phyloP scores from a whole-genome alignment of 2,113 vertebrate genomes.

The Syngnathoides biaculeatus region DNA sequence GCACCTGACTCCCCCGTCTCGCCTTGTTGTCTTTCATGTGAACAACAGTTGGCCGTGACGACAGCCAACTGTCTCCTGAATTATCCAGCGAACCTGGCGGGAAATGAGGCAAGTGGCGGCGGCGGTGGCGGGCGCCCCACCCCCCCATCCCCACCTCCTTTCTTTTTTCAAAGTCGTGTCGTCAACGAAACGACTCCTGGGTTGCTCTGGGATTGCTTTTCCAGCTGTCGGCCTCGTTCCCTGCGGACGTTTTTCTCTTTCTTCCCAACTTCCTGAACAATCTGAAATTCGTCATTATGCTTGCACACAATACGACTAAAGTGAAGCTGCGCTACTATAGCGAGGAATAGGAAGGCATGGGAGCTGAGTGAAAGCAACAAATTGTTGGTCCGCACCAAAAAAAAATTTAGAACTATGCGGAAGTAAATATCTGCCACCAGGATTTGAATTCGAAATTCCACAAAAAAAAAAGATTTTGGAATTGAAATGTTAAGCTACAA shows the following conservation, averaged over 20 bases:
- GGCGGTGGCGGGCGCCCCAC: neutral
- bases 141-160: too few relatives aligned
- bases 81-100: neutral
- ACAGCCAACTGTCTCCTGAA: slow-evolving; percentile 1
- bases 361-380: too few relatives aligned
- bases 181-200: slow-evolving; percentile 18
- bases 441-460: too few relatives aligned
- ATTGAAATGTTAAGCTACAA: too few relatives aligned
- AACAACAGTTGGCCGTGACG: neutral
- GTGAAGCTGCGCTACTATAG: neutral
- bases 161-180: neutral
- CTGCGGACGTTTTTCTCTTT: slow-evolving; percentile 11
- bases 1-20: slow-evolving; percentile 8
- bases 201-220: slow-evolving; percentile 30
- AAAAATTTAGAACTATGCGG: too few relatives aligned
- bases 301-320: neutral
- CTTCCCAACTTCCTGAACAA: neutral
- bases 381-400: too few relatives aligned
- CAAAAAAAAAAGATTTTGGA: too few relatives aligned
- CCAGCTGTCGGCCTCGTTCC: slow-evolving; percentile 29
- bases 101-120: neutral
- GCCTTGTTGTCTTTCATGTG: slow-evolving; percentile 1
- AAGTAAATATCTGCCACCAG: too few relatives aligned
- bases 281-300: neutral
- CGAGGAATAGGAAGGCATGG: too few relatives aligned